Evolutionary conservation across 2,888 invertebrate species (phyloP), one percentile per base, ranked within the genome.

Genomic region (Apamea sordens): DNA sequence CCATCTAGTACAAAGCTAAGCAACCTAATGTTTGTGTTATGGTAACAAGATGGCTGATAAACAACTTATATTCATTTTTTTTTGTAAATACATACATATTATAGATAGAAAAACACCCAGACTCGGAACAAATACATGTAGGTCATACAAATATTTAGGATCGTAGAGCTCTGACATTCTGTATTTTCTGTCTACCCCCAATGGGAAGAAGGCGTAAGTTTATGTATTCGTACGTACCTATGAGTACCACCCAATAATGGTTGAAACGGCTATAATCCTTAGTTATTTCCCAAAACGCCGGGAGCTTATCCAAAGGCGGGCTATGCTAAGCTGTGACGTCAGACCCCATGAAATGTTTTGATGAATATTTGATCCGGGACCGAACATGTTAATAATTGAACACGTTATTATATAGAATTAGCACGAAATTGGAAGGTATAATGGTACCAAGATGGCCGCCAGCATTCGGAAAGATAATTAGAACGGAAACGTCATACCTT

Each of bases 181-280:
- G 61, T 28, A 61, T 6, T 61, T 28, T 18, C 7, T 18, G 61
- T 3, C 28, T 28, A 28, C 28, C 28, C 59, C 15, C 7, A 28
- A 18, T 28, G 7, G 15, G 15, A 61, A 61, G 28, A 28, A 15
- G 1, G 28, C 28, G 61, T 61, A 15, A 28, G 28, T 28, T 28
- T 61, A 28, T 61, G 61, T 61, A 59, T 41, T 6, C 41, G 41
- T 41, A 41, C 44, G 44, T 44, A 44, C 28, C 15, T 63, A 36
- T 47, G 71, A n/a, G n/a, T 59, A 59, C n/a, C n/a, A 69, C 72
- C 61, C 73, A 80, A 88, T 88, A 88, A 89, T 87, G 82, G 80
- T 77, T 84, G 80, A 83, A 84, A 83, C 80, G 86, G 61, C 75
- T 83, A 78, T 90, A 90, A 91, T 91, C 91, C 87, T 89, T 88